Conservation (phyloP, 1,140 invertebrate genomes). For the Trinorchestia longiramus region DNA sequence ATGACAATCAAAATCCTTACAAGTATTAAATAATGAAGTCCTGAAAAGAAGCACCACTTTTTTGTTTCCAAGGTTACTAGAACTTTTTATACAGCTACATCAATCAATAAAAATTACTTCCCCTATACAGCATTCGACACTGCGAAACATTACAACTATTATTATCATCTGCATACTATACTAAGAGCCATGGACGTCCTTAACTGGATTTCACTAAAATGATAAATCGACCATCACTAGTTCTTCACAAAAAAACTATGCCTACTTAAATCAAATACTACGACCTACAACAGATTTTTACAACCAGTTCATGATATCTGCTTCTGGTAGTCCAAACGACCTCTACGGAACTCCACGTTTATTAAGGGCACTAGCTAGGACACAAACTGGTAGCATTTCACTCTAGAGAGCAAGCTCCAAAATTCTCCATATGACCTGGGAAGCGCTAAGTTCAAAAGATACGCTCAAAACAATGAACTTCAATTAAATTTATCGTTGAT, state of each 20-base stretch:
- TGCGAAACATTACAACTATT: background rate
- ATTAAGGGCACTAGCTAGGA: too few species aligned
- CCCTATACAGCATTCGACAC: too few species aligned
- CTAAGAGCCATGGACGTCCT: background rate
- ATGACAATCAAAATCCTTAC: background rate
- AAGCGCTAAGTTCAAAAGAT: background rate
- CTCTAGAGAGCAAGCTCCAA: background rate
- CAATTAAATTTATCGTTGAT: too few species aligned
- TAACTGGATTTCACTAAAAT: background rate
- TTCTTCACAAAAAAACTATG: background rate
- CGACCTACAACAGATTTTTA: background rate
- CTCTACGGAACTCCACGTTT: background rate
- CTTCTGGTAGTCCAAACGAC: background rate
- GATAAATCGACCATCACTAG: background rate
- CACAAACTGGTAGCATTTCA: background rate
- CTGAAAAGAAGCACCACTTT: too few species aligned
- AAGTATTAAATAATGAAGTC: too few species aligned
- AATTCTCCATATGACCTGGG: background rate
- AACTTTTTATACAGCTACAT: too few species aligned
- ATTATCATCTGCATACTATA: background rate
- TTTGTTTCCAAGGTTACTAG: too few species aligned
- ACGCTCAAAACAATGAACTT: too few species aligned
- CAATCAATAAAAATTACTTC: too few species aligned
- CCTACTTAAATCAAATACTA: background rate
- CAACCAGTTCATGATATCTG: background rate